These are phyloP conservation scores for Lathamus discolor DNA, from an alignment of 2,113 vertebrate genomes.

Conservation along the genomic window DNA sequence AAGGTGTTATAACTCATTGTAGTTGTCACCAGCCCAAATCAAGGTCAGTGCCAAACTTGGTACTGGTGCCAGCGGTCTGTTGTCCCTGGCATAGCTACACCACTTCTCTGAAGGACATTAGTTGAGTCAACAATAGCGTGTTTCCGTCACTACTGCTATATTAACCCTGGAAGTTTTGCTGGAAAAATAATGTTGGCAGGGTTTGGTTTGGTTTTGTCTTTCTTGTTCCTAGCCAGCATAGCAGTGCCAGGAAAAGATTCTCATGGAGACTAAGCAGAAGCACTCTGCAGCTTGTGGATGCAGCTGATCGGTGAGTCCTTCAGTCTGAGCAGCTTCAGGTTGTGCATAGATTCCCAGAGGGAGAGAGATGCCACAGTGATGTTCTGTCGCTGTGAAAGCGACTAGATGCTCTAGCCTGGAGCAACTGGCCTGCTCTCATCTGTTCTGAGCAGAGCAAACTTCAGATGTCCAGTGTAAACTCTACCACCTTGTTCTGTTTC, in stretches of 20 bases:
- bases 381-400: neutral
- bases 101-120: neutral
- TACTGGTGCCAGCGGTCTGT: conserved; percentile 24
- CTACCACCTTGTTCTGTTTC: neutral
- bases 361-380: neutral
- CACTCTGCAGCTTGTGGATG: neutral
- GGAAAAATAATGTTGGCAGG: conserved; percentile 17
- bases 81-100: conserved; percentile 17
- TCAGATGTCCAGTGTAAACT: neutral
- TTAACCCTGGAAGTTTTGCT: conserved; percentile 21
- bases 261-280: neutral
- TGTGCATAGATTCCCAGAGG: neutral
- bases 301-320: neutral
- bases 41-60: neutral
- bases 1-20: conserved; percentile 10
- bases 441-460: neutral
- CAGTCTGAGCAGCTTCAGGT: neutral
- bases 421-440: neutral
- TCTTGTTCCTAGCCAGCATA: neutral
- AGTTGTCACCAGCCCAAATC: neutral
- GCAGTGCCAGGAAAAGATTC: neutral
- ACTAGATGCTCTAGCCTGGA: neutral
- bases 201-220: neutral
- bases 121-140: neutral
- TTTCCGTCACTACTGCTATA: neutral